These are phyloP conservation scores for Cacatua alba DNA, from an alignment of 2,113 vertebrate genomes.

Conservation along the genomic window DNA sequence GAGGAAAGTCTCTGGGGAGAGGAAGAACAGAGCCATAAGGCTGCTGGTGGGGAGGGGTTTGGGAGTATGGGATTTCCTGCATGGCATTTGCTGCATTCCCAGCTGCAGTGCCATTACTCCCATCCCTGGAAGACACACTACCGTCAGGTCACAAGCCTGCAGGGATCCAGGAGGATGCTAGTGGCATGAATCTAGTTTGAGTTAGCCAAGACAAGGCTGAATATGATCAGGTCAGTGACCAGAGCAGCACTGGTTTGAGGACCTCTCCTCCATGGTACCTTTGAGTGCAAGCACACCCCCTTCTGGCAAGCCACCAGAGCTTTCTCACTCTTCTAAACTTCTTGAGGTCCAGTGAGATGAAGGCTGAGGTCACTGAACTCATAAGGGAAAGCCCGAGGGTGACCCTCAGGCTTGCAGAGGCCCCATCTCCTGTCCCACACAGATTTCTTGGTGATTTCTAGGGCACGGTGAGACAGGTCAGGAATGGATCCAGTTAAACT, in stretches of 20 bases:
- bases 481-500: not conserved
- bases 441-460: not conserved
- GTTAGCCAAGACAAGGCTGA: not conserved
- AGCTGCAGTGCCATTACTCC: not conserved
- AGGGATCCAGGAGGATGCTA: not conserved
- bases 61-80: not conserved
- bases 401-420: not conserved
- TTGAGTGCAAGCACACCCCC: not conserved
- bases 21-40: not conserved
- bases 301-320: not conserved
- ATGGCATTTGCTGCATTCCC: not conserved
- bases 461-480: fast-evolving
- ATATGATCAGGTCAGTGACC: not conserved
- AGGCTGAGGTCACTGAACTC: not conserved
- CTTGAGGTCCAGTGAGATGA: not conserved
- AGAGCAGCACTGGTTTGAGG: not conserved
- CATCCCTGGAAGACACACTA: not conserved
- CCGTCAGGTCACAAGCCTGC: not conserved
- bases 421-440: not conserved
- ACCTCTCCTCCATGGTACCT: not conserved
- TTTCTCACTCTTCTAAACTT: not conserved
- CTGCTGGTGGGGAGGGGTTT: not conserved
- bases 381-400: not conserved
- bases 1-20: not conserved
- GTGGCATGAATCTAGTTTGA: not conserved